Evolutionary conservation across 2,797 vertebrate genomes (phyloP).

Genomic region (Acanthornis magna): DNA sequence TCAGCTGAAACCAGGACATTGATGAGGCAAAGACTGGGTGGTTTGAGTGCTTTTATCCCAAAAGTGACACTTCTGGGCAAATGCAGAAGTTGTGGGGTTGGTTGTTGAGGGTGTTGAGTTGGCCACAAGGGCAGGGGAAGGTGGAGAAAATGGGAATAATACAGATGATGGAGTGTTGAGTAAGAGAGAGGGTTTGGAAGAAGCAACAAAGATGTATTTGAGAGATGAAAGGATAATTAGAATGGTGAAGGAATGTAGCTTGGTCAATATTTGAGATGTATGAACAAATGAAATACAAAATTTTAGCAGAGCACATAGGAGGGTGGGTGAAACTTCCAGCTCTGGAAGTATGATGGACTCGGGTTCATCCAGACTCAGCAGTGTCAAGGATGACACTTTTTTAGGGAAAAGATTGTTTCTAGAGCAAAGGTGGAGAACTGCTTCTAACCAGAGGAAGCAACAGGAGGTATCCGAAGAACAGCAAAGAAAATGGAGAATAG

Average conservation of each 20-base stretch:
- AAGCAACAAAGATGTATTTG: not conserved
- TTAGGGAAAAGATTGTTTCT: not conserved
- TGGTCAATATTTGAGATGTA: not conserved
- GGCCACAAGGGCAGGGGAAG: accelerated
- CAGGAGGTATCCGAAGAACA: not conserved
- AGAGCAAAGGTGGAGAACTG: not conserved
- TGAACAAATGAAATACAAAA: not conserved
- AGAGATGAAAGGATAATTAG: too few relatives aligned
- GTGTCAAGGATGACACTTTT: not conserved
- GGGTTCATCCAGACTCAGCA: not conserved
- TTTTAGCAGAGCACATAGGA: not conserved
- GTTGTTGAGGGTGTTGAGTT: not conserved
- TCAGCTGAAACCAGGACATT: accelerated
- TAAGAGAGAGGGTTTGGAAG: not conserved
- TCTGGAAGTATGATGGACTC: not conserved
- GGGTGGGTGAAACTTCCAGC: not conserved
- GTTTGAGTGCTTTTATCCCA: not conserved
- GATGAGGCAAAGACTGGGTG: too few relatives aligned
- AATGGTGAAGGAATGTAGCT: not conserved
- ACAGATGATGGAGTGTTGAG: not conserved
- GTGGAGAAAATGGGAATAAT: not conserved
- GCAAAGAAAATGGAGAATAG: not conserved
- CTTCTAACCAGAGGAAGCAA: not conserved
- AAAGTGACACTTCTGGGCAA: not conserved
- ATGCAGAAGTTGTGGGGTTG: not conserved